Evolutionary conservation across 2,888 invertebrate species (phyloP).

Genomic region (Lagria hirta): DNA sequence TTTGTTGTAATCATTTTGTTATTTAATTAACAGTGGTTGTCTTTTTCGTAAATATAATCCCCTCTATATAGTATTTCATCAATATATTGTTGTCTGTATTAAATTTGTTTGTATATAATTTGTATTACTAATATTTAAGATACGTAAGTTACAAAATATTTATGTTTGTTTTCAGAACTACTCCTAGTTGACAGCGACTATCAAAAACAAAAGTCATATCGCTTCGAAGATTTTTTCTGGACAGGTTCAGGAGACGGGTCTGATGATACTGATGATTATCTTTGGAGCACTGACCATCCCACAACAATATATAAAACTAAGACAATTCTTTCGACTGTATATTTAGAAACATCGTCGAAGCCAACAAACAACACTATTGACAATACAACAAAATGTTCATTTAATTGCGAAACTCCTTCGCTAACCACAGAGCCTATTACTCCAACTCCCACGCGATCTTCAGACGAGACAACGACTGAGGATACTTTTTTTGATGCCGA

Average conservation of each 20-base stretch:
- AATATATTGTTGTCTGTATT: too few species aligned
- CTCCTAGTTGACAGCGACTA: slow-evolving; percentile 43
- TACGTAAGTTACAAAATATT: background rate
- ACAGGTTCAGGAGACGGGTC: slow-evolving; percentile 84
- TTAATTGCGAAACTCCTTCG: slow-evolving; percentile 56
- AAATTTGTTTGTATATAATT: too few species aligned
- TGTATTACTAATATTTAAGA: too few species aligned
- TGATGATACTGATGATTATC: slow-evolving; percentile 50
- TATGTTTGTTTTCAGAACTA: slow-evolving; percentile 37
- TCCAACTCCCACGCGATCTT: slow-evolving; percentile 52
- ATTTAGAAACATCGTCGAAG: slow-evolving; percentile 57
- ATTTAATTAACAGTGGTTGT: too few species aligned
- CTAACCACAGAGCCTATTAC: slow-evolving; percentile 55
- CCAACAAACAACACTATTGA: slow-evolving; percentile 2
- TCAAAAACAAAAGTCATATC: slow-evolving; percentile 50
- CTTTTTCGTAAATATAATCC: too few species aligned
- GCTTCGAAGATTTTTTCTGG: slow-evolving; percentile 87
- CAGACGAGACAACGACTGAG: slow-evolving; percentile 28
- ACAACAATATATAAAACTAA: slow-evolving; percentile 66
- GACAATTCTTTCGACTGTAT: slow-evolving; percentile 71
- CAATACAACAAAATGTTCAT: slow-evolving; percentile 56
- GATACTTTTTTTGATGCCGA: slow-evolving; percentile 56
- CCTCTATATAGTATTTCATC: too few species aligned
- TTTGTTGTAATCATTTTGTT: too few species aligned
- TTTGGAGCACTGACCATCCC: slow-evolving; percentile 57